Conservation (phyloP, 2,888 invertebrate genomes). For the Cloeon dipterum region DNA sequence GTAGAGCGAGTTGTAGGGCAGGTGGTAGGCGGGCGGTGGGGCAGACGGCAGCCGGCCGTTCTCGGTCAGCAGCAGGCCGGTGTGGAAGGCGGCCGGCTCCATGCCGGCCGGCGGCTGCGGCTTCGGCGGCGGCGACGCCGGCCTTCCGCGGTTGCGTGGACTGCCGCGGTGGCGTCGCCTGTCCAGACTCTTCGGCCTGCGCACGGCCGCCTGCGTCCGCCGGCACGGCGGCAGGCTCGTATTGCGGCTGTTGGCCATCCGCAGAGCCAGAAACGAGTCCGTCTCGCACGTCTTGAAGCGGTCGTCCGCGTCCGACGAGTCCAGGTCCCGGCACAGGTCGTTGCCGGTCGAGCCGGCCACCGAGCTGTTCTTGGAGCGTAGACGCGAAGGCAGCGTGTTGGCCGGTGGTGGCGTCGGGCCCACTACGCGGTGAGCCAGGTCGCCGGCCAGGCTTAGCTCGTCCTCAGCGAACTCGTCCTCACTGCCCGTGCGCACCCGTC, state of each 20-base stretch:
- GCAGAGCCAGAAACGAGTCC: constrained; percentile 1
- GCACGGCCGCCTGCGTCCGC: constrained; percentile 4
- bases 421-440: constrained; percentile 15
- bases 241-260: constrained; percentile 5
- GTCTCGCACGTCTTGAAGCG: constrained; percentile 3
- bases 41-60: background rate
- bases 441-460: constrained; percentile 34
- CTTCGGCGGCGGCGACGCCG: constrained; percentile 3
- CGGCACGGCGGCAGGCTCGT: constrained; percentile 11
- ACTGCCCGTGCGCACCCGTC: constrained; percentile 31
- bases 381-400: constrained; percentile 16
- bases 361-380: constrained; percentile 17
- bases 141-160: constrained; percentile 3
- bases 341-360: constrained; percentile 12
- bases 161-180: constrained; percentile 4
- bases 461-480: constrained; percentile 75
- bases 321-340: constrained; percentile 12
- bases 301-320: constrained; percentile 12
- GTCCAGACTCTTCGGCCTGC: constrained; percentile 17
- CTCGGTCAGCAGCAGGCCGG: constrained; percentile 46
- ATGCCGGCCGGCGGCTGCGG: constrained; percentile 4
- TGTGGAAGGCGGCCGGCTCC: constrained; percentile 43
- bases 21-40: constrained; percentile 9
- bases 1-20: constrained; percentile 6
- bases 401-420: constrained; percentile 16